A percentile compares a stretch with the other conserved stretches of the same genome.
Evolutionary conservation across 2,113 vertebrate species (phyloP).

Genomic region (Ciconia stormi): DNA sequence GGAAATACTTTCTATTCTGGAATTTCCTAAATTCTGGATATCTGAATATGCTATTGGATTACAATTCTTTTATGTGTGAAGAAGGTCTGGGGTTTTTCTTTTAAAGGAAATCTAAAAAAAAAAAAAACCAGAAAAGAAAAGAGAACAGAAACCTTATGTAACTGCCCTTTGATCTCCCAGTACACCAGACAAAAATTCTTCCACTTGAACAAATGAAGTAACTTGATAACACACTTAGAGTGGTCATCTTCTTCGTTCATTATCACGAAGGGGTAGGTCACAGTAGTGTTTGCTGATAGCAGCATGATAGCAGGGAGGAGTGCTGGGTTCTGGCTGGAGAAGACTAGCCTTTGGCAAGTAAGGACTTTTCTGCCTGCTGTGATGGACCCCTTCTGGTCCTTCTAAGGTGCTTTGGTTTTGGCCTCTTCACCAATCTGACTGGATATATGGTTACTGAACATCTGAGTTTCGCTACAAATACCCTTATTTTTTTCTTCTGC

Average conservation of each 20-base stretch:
- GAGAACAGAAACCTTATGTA: neutral
- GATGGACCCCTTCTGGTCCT: neutral
- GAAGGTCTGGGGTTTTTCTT: neutral
- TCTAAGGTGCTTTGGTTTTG: neutral
- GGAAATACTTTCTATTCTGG: neutral
- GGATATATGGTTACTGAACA: neutral
- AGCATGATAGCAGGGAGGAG: neutral
- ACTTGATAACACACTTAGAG: constrained; percentile 6
- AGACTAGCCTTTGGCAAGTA: neutral
- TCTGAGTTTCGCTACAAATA: neutral
- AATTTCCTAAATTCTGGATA: neutral
- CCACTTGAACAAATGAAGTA: constrained; percentile 40
- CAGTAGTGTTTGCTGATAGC: neutral
- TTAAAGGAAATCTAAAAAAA: neutral
- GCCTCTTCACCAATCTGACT: neutral
- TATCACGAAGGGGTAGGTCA: neutral
- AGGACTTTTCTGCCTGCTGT: neutral
- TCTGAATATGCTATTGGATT: neutral
- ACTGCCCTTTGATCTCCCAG: constrained; percentile 26
- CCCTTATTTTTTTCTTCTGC: neutral
- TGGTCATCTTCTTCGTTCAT: neutral
- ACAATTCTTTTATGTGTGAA: neutral
- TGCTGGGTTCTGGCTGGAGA: neutral
- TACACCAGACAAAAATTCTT: constrained; percentile 18
- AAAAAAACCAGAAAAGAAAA: neutral